phyloP scores from a whole-genome alignment of 2,113 vertebrate genomes.

The Pelecanus crispus region DNA sequence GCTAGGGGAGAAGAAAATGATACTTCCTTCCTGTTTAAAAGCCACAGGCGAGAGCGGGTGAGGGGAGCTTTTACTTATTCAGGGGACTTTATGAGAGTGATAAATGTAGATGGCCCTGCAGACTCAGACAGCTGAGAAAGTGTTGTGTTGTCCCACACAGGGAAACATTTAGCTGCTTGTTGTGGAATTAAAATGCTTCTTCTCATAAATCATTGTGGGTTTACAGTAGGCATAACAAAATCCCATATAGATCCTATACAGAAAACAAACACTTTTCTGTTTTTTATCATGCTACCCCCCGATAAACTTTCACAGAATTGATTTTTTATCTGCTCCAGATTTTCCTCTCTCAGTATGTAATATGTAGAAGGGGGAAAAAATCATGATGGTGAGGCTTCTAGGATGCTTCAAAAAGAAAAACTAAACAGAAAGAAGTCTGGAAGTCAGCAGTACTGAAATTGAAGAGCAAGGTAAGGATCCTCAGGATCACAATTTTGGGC shows the following conservation, averaged over 20 bases:
- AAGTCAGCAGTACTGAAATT: background rate
- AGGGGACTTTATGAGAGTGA: constrained; percentile 71
- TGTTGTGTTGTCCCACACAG: constrained; percentile 30
- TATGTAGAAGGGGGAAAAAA: background rate
- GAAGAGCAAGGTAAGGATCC: background rate
- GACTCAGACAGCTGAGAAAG: constrained; percentile 43
- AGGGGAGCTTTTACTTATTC: constrained; percentile 61
- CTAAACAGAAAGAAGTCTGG: background rate
- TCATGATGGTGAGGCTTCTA: background rate
- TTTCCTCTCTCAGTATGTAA: background rate
- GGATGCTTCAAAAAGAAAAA: background rate
- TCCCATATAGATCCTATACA: background rate
- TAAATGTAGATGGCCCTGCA: constrained; percentile 64
- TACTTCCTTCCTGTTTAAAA: constrained; percentile 79
- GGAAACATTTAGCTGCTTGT: constrained; percentile 46
- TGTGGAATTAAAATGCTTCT: constrained; percentile 31
- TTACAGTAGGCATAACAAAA: constrained; percentile 33
- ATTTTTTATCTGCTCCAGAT: background rate
- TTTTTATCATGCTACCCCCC: background rate
- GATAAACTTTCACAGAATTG: background rate
- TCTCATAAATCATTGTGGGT: constrained; percentile 38
- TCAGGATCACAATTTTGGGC: background rate
- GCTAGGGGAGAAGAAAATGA: constrained; percentile 74
- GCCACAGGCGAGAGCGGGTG: background rate
- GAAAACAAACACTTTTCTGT: background rate